These are phyloP conservation scores for Progne subis DNA, from an alignment of 2,113 vertebrate genomes.

Conservation along the genomic window DNA sequence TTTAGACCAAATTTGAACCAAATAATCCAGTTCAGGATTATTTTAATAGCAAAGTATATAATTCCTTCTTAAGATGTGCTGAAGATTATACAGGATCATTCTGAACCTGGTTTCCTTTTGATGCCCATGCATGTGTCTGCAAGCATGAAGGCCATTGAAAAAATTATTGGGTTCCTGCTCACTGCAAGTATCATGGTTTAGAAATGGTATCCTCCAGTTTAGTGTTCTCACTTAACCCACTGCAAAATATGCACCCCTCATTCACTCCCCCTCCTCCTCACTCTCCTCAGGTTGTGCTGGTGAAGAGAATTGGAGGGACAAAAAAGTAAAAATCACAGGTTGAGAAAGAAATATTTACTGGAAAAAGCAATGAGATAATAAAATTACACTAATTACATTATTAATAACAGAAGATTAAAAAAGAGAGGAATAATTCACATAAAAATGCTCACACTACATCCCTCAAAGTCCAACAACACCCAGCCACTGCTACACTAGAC, in stretches of 20 bases:
- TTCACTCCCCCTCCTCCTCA: not conserved
- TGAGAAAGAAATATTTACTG: not conserved
- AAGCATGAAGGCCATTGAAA: not conserved
- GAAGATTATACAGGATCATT: not conserved
- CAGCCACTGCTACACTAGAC: not conserved
- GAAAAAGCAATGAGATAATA: not conserved
- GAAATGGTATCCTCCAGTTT: not conserved
- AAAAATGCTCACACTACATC: not conserved
- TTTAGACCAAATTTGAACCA: not conserved
- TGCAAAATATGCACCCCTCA: rapidly evolving
- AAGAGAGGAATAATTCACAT: not conserved
- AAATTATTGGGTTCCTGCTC: not conserved
- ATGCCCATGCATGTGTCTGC: rapidly evolving
- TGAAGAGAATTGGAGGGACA: not conserved
- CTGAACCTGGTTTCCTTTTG: not conserved
- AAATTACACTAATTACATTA: not conserved
- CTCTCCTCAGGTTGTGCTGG: not conserved
- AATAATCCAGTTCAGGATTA: not conserved
- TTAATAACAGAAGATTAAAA: not conserved
- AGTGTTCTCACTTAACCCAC: not conserved
- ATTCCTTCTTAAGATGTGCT: not conserved
- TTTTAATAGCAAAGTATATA: not conserved
- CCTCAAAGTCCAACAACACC: not conserved
- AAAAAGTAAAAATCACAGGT: not conserved
- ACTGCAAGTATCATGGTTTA: not conserved